phyloP scores from a whole-genome alignment of 2,797 vertebrate genomes.

The Rhinella marina region DNA sequence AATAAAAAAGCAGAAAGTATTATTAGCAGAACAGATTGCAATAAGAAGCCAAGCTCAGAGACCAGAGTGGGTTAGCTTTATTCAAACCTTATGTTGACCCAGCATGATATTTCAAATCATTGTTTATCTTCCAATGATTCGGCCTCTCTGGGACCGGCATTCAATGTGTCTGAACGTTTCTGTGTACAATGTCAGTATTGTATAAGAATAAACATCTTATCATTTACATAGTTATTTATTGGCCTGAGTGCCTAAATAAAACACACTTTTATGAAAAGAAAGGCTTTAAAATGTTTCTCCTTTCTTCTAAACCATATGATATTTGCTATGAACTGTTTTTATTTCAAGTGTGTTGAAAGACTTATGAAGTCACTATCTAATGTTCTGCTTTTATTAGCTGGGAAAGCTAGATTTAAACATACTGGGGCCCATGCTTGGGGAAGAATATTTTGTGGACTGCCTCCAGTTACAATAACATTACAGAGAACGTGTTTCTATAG shows the following conservation, averaged over 20 bases:
- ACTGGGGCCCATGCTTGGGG: slow-evolving; percentile 50
- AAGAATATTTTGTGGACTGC: slow-evolving; percentile 38
- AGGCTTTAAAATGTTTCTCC: slow-evolving; percentile 42
- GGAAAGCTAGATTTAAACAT: slow-evolving; percentile 56
- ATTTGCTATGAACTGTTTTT: slow-evolving; percentile 57
- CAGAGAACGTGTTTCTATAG: slow-evolving; percentile 45
- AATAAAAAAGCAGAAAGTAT: background rate
- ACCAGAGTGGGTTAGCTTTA: slow-evolving; percentile 11
- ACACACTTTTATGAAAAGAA: slow-evolving; percentile 36
- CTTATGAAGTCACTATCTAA: slow-evolving; percentile 63
- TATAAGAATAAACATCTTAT: slow-evolving; percentile 50
- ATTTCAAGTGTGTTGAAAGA: slow-evolving; percentile 61
- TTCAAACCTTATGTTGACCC: slow-evolving; percentile 51
- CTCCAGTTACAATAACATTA: slow-evolving; percentile 52
- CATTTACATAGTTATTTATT: slow-evolving; percentile 44
- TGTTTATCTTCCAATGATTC: slow-evolving; percentile 54
- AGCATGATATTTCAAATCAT: slow-evolving; percentile 15
- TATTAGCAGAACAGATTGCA: slow-evolving; percentile 21
- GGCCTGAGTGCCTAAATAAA: slow-evolving; percentile 41
- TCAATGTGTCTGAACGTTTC: slow-evolving; percentile 9
- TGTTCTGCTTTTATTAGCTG: slow-evolving; percentile 59
- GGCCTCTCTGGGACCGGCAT: slow-evolving; percentile 23
- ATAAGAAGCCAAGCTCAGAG: slow-evolving; percentile 9
- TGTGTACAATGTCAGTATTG: slow-evolving; percentile 41
- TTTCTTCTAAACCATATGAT: slow-evolving; percentile 51